Percentiles rank a stretch among this genome's conserved stretches.
Conservation (phyloP, 2,113 vertebrate genomes). For the Antechinus stuartii region DNA sequence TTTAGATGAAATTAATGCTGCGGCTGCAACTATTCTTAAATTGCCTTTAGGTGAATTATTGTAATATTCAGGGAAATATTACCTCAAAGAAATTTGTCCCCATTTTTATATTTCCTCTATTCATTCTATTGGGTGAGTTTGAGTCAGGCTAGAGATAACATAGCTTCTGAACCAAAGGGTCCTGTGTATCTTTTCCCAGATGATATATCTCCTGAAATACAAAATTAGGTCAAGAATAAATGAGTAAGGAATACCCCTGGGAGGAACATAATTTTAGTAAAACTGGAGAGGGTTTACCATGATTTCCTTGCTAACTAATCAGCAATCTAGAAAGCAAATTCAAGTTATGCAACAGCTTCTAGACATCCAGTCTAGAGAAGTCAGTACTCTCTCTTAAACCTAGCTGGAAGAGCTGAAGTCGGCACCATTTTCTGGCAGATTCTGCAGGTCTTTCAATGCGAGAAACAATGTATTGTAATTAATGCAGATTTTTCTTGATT, state of each 20-base stretch:
- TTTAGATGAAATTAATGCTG: background rate
- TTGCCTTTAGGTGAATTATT: background rate
- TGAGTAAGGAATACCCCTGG: background rate
- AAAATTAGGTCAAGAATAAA: background rate
- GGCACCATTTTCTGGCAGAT: background rate
- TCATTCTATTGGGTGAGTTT: background rate
- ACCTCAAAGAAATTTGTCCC: background rate
- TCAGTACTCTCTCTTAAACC: rapidly evolving
- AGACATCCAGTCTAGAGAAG: rapidly evolving
- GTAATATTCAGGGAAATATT: background rate
- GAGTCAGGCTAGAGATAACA: background rate
- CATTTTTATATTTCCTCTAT: background rate
- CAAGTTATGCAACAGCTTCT: background rate
- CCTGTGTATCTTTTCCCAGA: background rate
- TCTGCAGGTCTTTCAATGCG: background rate
- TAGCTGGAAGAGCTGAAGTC: background rate
- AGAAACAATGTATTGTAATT: background rate
- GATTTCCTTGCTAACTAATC: background rate
- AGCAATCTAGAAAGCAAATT: background rate
- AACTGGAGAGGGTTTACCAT: rapidly evolving
- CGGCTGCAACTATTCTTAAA: background rate
- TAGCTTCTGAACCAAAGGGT: background rate
- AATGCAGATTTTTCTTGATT: background rate
- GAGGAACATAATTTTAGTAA: rapidly evolving
- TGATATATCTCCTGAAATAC: background rate